Conservation (phyloP, 2,888 invertebrate genomes). For the Clistopyga incitator region DNA sequence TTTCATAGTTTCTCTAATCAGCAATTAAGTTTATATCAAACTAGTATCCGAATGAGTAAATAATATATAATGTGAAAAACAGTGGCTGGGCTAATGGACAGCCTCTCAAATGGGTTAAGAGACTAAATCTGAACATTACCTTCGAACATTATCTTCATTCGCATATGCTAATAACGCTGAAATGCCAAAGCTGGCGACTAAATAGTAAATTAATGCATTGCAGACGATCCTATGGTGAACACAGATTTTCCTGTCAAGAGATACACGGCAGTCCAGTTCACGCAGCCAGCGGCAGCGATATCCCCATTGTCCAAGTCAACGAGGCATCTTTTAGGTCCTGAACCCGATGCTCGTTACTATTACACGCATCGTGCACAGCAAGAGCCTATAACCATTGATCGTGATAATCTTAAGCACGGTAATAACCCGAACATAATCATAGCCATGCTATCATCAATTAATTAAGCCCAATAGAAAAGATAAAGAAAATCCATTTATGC, state of each 20-base stretch:
- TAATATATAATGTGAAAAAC: too few relatives aligned
- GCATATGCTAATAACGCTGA: not conserved
- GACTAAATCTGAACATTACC: not conserved
- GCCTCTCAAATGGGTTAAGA: not conserved
- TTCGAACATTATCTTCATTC: not conserved
- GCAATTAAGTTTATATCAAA: too few relatives aligned
- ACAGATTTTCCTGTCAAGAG: constrained; percentile 91
- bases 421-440: constrained; percentile 66
- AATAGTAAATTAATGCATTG: constrained; percentile 73
- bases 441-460: constrained; percentile 21
- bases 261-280: constrained; percentile 92
- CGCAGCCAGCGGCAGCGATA: constrained; percentile 91
- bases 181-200: not conserved
- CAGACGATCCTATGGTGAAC: constrained; percentile 88
- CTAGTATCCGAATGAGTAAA: too few relatives aligned
- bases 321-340: constrained; percentile 90
- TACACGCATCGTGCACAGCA: constrained; percentile 86
- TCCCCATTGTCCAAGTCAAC: constrained; percentile 92
- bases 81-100: too few relatives aligned
- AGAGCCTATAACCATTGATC: constrained; percentile 82
- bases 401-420: constrained; percentile 83
- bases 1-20: too few relatives aligned
- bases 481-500: constrained; percentile 48
- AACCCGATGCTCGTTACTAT: constrained; percentile 88
- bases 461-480: not conserved